phyloP scores from a whole-genome alignment of 2,888 invertebrate species.

The Ligdia adustata region DNA sequence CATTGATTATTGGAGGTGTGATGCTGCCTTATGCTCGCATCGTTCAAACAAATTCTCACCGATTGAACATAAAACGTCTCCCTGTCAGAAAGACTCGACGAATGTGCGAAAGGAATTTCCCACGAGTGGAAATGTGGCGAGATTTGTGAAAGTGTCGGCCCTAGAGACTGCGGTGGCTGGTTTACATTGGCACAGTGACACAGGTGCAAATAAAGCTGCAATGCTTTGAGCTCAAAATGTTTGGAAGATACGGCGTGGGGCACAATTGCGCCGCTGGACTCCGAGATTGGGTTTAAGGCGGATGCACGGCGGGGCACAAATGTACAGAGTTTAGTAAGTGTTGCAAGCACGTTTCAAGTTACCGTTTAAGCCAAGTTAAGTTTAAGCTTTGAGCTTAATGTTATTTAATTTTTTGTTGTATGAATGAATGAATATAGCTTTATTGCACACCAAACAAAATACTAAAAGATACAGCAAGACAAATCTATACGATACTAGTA shows the following conservation, averaged over 20 bases:
- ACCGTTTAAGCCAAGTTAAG: no score
- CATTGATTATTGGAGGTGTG: conserved; percentile 33
- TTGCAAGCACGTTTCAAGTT: no score
- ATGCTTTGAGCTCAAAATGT: background rate
- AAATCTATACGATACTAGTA: no score
- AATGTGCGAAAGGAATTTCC: conserved; percentile 54
- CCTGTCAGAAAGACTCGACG: conserved; percentile 55
- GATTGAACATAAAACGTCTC: conserved; percentile 62
- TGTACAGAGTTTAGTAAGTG: no score
- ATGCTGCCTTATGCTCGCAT: conserved; percentile 47
- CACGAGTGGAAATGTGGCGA: conserved; percentile 54
- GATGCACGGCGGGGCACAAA: no score
- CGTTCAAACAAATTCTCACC: conserved; percentile 52
- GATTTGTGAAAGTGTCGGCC: conserved; percentile 58
- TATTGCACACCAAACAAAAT: no score
- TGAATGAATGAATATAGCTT: no score
- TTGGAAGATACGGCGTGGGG: background rate
- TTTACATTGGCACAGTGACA: conserved; percentile 16
- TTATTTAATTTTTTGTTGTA: no score
- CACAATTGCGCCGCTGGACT: background rate
- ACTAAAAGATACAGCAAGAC: no score
- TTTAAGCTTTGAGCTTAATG: no score
- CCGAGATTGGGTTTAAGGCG: background rate
- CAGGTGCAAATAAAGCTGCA: conserved; percentile 19
- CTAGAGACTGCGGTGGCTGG: conserved; percentile 38